Evolutionary conservation across 2,113 vertebrate genomes (phyloP).

Genomic region (Ptyas mucosa): DNA sequence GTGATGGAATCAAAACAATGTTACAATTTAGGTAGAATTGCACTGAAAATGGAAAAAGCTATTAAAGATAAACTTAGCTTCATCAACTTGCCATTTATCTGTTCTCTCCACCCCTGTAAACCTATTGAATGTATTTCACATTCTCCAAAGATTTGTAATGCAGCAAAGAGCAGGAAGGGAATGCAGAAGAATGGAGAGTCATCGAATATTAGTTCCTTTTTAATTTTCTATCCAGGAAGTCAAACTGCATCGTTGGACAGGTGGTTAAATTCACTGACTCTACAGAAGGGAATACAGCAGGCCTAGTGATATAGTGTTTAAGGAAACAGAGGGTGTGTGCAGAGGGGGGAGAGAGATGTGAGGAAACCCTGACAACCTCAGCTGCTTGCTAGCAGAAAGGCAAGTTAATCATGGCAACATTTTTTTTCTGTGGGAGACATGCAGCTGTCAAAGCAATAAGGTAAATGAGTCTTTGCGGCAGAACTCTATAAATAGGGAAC

Average conservation of each 20-base stretch:
- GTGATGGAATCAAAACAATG: neutral
- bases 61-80: neutral
- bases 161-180: conserved; percentile 22
- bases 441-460: conserved; percentile 80
- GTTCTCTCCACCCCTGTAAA: neutral
- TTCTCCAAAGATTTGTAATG: conserved; percentile 37
- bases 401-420: conserved; percentile 71
- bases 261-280: conserved; percentile 74
- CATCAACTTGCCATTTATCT: neutral
- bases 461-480: conserved; percentile 76
- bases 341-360: conserved; percentile 11
- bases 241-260: conserved; percentile 70
- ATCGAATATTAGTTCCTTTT: conserved; percentile 57
- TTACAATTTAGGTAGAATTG: neutral
- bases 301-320: conserved; percentile 71
- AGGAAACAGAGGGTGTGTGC: conserved; percentile 17
- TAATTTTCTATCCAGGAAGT: conserved; percentile 57
- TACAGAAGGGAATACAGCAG: conserved; percentile 68
- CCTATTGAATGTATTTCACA: conserved; percentile 24
- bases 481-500: conserved; percentile 77
- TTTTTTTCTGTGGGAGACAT: conserved; percentile 61
- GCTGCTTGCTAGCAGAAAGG: conserved; percentile 64
- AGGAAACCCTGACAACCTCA: conserved; percentile 58
- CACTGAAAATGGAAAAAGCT: neutral
- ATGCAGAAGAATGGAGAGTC: neutral